Percentiles rank a stretch among this genome's conserved stretches.
Conservation (phyloP, 2,888 invertebrate genomes). For the Mylabris sibirica region DNA sequence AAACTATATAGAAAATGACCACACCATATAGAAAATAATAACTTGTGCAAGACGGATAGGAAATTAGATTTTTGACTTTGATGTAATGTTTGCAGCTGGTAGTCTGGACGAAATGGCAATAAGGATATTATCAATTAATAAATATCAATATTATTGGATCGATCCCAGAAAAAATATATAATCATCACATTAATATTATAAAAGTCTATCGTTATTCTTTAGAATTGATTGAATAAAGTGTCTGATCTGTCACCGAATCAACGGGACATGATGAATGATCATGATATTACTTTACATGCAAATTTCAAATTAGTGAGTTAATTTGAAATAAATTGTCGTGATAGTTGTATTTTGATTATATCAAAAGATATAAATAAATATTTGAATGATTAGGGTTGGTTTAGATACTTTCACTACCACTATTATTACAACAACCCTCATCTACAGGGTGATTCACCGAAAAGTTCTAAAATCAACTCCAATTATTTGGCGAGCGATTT, state of each 20-base stretch:
- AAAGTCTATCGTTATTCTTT: neutral
- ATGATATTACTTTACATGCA: neutral
- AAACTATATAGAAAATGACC: slow-evolving; percentile 51
- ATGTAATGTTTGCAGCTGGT: slow-evolving; percentile 51
- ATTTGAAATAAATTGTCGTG: slow-evolving; percentile 9
- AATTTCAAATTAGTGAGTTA: slow-evolving; percentile 5
- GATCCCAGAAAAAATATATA: neutral
- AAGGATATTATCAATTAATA: slow-evolving; percentile 20
- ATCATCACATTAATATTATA: neutral
- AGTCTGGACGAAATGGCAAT: slow-evolving; percentile 22
- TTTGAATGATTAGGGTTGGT: neutral
- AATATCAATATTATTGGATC: neutral
- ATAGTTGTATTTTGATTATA: neutral
- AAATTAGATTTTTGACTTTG: slow-evolving; percentile 60
- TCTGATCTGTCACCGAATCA: slow-evolving; percentile 13
- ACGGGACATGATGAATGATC: neutral
- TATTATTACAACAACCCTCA: neutral
- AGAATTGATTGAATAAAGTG: slow-evolving; percentile 5
- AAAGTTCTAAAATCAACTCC: too few species aligned
- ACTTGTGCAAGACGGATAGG: slow-evolving; percentile 57
- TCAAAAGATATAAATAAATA: neutral
- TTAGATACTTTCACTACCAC: neutral
- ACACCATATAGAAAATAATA: slow-evolving; percentile 56
- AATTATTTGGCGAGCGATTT: too few species aligned
- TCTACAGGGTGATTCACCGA: too few species aligned